A percentile compares a stretch with the other conserved stretches of the same genome.
phyloP scores from a whole-genome alignment of 2,797 vertebrate genomes.

The Gorsachius magnificus region DNA sequence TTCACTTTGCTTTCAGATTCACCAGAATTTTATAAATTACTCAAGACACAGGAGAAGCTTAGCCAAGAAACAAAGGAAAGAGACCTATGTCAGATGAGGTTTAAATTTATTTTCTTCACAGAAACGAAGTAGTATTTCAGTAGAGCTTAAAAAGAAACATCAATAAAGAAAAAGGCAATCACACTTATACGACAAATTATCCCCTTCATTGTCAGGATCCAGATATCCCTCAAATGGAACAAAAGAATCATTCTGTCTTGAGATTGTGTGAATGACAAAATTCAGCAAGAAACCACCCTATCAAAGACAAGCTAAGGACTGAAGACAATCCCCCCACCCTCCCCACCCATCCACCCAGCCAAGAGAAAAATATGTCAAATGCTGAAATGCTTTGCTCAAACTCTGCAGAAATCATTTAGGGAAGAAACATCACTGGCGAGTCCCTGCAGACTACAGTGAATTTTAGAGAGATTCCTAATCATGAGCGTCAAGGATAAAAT shows the following conservation, averaged over 20 bases:
- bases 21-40: constrained; percentile 49
- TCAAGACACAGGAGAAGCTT: neutral
- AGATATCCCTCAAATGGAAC: neutral
- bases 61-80: constrained; percentile 1
- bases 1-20: constrained; percentile 43
- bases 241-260: neutral
- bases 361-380: neutral
- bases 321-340: neutral
- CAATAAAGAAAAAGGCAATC: neutral
- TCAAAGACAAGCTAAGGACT: neutral
- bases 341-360: accelerated
- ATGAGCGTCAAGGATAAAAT: neutral
- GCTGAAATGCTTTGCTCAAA: neutral
- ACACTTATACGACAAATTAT: neutral
- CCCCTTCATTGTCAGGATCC: neutral
- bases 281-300: neutral
- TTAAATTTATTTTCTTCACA: constrained; percentile 24
- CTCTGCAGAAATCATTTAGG: neutral
- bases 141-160: neutral
- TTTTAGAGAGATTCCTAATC: neutral
- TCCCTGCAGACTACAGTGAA: neutral
- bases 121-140: constrained; percentile 22
- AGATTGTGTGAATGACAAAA: neutral
- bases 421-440: neutral
- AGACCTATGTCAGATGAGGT: constrained; percentile 1